Percentiles rank a stretch among this genome's conserved stretches.
phyloP scores from a whole-genome alignment of 2,888 invertebrate species.

The Netelia inedita region DNA sequence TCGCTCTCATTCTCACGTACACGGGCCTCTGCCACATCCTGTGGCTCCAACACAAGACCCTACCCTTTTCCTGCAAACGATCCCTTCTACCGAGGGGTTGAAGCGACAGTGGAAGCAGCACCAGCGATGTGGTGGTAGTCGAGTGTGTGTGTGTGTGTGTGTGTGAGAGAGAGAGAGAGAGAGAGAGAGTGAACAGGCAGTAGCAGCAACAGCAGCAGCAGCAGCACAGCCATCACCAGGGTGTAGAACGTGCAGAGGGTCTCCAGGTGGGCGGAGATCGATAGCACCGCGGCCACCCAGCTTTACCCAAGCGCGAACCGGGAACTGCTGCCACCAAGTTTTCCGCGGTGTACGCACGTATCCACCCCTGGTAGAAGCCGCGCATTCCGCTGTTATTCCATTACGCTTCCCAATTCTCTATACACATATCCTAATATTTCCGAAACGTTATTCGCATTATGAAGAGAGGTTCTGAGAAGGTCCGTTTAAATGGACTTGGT shows the following conservation, averaged over 20 bases:
- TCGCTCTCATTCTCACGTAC: constrained; percentile 11
- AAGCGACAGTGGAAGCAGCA: constrained; percentile 12
- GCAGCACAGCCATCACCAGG: constrained; percentile 28
- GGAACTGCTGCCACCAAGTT: constrained; percentile 79
- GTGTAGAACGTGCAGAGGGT: constrained; percentile 73
- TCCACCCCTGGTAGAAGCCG: constrained; percentile 28
- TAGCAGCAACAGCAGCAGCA: constrained; percentile 22
- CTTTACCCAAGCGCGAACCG: constrained; percentile 80
- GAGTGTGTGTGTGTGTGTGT: too few relatives aligned
- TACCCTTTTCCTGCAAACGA: constrained; percentile 62
- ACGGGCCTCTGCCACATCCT: constrained; percentile 15
- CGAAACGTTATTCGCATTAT: neutral
- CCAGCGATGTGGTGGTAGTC: neutral
- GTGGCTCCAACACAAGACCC: constrained; percentile 49
- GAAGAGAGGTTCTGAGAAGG: neutral
- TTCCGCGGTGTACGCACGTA: constrained; percentile 71
- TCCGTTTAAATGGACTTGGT: neutral
- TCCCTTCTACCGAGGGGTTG: neutral
- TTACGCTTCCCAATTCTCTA: neutral
- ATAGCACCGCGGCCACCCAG: constrained; percentile 82
- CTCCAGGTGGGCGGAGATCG: constrained; percentile 83
- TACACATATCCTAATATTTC: neutral
- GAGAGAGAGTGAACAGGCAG: constrained; percentile 65
- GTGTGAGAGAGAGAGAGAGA: constrained; percentile 52
- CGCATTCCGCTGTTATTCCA: neutral